These are phyloP conservation scores for Taenaris catops DNA, from an alignment of 2,888 invertebrate genomes.

Conservation along the genomic window DNA sequence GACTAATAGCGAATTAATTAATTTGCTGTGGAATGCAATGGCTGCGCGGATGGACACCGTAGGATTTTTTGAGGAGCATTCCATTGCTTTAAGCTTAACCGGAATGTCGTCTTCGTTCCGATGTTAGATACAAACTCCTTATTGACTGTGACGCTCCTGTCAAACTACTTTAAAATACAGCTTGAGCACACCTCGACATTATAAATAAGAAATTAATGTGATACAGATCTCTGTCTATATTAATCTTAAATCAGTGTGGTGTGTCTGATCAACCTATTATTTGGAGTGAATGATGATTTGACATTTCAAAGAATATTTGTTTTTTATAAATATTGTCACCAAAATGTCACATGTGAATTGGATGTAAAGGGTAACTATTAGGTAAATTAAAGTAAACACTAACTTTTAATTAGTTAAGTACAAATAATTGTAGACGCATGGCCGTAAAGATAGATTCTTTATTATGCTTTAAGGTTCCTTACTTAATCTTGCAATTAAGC, in stretches of 20 bases:
- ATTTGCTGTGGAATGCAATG: constrained; percentile 9
- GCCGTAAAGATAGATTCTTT: constrained; percentile 7
- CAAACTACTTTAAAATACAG: constrained; percentile 30
- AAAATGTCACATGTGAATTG: constrained; percentile 25
- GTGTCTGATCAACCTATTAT: constrained; percentile 22
- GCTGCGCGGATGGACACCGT: constrained; percentile 5
- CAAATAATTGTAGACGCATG: no score
- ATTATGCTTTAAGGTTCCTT: no score
- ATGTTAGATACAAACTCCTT: constrained; percentile 22
- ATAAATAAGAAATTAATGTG: constrained; percentile 31
- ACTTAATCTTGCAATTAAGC: constrained; percentile 7
- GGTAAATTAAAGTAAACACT: constrained; percentile 17
- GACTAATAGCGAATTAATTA: constrained; percentile 10
- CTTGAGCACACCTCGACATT: constrained; percentile 26
- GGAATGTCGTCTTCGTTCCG: constrained; percentile 21
- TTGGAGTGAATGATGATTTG: constrained; percentile 29
- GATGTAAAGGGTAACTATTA: constrained; percentile 22
- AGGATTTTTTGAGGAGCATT: constrained; percentile 15
- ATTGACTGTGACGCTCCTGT: constrained; percentile 28
- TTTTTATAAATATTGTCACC: constrained; percentile 18
- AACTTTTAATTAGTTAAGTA: no score
- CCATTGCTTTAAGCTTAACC: constrained; percentile 18
- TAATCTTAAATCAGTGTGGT: constrained; percentile 27
- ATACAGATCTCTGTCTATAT: constrained; percentile 27
- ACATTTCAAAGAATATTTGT: constrained; percentile 19